Percentiles rank a stretch among this genome's conserved stretches.
phyloP scores from a whole-genome alignment of 53 echinoderm and acorn worm species.

The Holothuria scabra region DNA sequence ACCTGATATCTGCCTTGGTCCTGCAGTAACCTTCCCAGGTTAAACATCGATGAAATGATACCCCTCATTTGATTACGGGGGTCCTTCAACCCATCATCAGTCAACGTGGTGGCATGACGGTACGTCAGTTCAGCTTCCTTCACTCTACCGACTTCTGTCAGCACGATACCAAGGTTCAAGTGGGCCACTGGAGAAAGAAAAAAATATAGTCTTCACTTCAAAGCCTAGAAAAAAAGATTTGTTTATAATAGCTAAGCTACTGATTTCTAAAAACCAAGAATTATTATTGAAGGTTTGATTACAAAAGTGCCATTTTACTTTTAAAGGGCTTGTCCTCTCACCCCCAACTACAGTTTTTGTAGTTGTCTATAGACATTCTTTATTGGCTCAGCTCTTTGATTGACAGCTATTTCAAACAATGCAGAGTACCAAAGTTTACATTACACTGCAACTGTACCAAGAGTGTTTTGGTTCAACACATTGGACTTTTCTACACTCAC shows the following conservation, averaged over 20 bases:
- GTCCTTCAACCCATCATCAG: conserved; percentile 88
- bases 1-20: conserved; percentile 91
- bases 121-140: conserved; percentile 84
- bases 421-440: too few relatives aligned
- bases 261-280: not conserved
- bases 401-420: too few relatives aligned
- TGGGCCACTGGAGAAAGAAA: conserved; percentile 75
- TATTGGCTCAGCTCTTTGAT: too few relatives aligned
- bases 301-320: too few relatives aligned
- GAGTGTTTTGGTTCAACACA: too few relatives aligned
- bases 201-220: not conserved
- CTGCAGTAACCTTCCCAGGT: conserved; percentile 88
- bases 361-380: too few relatives aligned
- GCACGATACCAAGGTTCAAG: conserved; percentile 90
- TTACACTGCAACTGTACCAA: too few relatives aligned
- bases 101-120: conserved; percentile 70
- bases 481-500: too few relatives aligned
- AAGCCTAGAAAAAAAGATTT: not conserved
- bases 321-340: too few relatives aligned
- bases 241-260: not conserved
- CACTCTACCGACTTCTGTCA: conserved; percentile 67
- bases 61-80: conserved; percentile 94
- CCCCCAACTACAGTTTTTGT: too few relatives aligned
- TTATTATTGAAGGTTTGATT: not conserved
- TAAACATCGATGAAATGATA: conserved; percentile 89